Percentiles rank a stretch among this genome's conserved stretches.
Conservation (phyloP, 2,888 invertebrate genomes). For the Hydroisotoma schaefferi region DNA sequence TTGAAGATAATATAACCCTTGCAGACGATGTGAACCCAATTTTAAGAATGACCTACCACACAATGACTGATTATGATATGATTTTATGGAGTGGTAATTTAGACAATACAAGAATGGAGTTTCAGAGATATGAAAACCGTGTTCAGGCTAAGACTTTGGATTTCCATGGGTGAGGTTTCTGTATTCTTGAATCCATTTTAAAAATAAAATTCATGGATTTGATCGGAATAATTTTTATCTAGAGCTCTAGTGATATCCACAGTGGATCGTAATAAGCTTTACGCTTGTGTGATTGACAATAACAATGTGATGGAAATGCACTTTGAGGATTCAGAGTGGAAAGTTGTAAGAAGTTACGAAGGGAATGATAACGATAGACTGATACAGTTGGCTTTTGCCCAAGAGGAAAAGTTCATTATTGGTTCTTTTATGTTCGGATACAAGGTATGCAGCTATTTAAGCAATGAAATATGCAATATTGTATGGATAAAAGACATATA, state of each 20-base stretch:
- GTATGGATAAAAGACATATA: not conserved
- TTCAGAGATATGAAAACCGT: conserved; percentile 60
- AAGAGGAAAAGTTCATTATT: conserved; percentile 43
- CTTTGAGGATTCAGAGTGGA: conserved; percentile 70
- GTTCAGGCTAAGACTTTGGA: conserved; percentile 50
- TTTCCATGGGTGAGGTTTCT: conserved; percentile 34
- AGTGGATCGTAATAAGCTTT: conserved; percentile 20
- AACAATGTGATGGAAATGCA: conserved; percentile 70
- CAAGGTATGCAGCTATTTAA: conserved; percentile 38
- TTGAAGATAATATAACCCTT: conserved; percentile 38
- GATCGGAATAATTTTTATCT: not conserved
- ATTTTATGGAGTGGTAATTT: conserved; percentile 78
- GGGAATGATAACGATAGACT: conserved; percentile 45
- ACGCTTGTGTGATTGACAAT: conserved; percentile 49
- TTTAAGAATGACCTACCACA: conserved; percentile 68
- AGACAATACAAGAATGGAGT: conserved; percentile 68
- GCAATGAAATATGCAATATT: not conserved
- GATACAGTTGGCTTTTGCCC: conserved; percentile 44
- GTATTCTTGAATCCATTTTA: conserved; percentile 1
- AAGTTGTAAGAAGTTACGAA: conserved; percentile 38
- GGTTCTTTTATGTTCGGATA: conserved; percentile 48
- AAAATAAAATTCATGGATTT: not conserved
- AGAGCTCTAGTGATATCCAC: conserved; percentile 27
- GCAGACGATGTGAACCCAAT: conserved; percentile 44
- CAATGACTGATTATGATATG: conserved; percentile 65